Conservation (phyloP, 2,797 vertebrate species). For the Perodicticus potto region DNA sequence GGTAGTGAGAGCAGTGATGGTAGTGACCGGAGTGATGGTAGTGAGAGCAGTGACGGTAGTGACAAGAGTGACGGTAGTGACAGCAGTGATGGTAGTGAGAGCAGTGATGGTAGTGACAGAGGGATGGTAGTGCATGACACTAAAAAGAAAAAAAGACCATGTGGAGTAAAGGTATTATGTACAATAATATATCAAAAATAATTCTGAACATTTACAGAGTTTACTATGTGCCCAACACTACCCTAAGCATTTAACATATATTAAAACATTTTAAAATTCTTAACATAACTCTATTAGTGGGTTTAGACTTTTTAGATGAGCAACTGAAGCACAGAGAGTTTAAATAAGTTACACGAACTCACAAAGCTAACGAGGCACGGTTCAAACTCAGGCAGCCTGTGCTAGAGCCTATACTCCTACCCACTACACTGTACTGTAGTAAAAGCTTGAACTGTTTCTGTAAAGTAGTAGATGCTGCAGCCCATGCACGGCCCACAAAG, state of each 20-base stretch:
- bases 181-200: neutral
- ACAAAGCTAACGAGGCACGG: neutral
- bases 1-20: too few relatives aligned
- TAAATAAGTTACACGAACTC: neutral
- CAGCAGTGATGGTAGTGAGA: too few relatives aligned
- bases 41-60: too few relatives aligned
- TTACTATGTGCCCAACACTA: neutral
- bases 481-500: neutral
- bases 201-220: neutral
- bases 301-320: neutral
- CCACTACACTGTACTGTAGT: neutral
- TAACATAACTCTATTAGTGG: neutral
- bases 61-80: too few relatives aligned
- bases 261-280: conserved; percentile 1
- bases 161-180: neutral
- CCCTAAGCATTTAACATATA: neutral
- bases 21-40: too few relatives aligned
- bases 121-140: neutral
- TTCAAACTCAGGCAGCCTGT: neutral
- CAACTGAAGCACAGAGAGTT: neutral
- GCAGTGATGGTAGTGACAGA: too few relatives aligned
- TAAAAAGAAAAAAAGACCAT: neutral
- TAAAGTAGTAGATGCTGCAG: neutral
- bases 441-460: neutral
- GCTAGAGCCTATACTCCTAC: neutral